These are phyloP conservation scores for Sitta carolinensis DNA, from an alignment of 2,797 vertebrate species.

Conservation along the genomic window DNA sequence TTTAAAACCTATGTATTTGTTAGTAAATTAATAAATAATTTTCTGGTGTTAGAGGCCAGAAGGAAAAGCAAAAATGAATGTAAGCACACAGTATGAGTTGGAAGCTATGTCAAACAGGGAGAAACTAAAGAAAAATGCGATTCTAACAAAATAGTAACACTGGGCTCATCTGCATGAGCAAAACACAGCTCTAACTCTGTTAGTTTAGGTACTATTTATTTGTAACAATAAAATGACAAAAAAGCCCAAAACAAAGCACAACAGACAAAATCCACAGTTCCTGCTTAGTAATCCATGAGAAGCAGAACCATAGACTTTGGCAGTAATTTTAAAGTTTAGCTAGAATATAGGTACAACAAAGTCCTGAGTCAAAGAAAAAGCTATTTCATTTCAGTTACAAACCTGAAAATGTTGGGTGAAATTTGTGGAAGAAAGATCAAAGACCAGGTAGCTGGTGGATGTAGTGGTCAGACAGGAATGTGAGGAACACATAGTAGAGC, in stretches of 20 bases:
- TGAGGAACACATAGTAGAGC: background rate
- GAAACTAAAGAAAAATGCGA: background rate
- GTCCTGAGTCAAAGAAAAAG: background rate
- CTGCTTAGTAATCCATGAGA: background rate
- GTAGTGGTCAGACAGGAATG: constrained; percentile 15
- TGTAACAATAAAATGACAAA: background rate
- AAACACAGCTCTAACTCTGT: background rate
- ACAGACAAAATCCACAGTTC: background rate
- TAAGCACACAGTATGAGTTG: background rate
- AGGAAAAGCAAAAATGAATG: background rate
- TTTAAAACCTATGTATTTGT: background rate
- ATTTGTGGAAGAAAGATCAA: constrained; percentile 23
- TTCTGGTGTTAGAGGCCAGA: background rate
- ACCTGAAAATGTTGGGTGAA: background rate
- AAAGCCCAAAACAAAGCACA: background rate
- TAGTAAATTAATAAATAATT: background rate
- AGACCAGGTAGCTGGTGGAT: background rate
- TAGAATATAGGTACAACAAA: background rate
- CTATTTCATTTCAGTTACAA: background rate
- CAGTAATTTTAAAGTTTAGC: background rate
- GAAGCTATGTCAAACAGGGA: background rate
- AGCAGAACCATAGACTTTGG: background rate
- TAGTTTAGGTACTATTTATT: background rate
- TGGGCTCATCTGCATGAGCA: background rate
- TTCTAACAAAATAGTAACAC: background rate